A percentile compares a stretch with the other conserved stretches of the same genome.
These are phyloP conservation scores for Prionailurus bengalensis DNA, from an alignment of 2,113 vertebrate species.

Conservation along the genomic window DNA sequence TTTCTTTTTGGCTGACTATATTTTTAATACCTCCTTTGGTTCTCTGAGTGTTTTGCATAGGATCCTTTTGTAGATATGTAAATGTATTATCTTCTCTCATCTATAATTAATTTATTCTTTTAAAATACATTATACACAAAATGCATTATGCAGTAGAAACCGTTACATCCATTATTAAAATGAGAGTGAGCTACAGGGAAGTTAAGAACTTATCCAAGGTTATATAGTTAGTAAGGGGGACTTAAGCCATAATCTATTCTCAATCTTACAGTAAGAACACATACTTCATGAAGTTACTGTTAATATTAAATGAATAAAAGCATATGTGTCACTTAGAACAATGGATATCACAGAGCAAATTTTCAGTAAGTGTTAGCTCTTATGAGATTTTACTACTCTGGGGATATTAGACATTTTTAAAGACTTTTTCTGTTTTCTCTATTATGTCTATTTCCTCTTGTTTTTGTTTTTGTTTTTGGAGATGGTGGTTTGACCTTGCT, in stretches of 20 bases:
- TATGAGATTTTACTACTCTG: slow-evolving; percentile 38
- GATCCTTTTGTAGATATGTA: slow-evolving; percentile 17
- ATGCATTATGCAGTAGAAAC: not conserved
- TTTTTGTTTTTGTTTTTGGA: not conserved
- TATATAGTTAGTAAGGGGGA: not conserved
- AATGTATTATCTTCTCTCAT: not conserved
- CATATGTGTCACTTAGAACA: not conserved
- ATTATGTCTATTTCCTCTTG: not conserved
- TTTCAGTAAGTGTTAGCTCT: not conserved
- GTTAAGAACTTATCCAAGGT: slow-evolving; percentile 22
- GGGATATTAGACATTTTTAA: slow-evolving; percentile 34
- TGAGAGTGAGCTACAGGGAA: not conserved
- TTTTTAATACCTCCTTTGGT: not conserved
- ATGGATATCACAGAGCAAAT: not conserved
- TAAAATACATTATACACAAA: not conserved
- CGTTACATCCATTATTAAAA: not conserved
- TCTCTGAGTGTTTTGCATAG: not conserved
- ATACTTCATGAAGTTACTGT: not conserved
- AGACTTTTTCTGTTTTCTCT: slow-evolving; percentile 36
- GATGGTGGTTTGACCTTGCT: not conserved
- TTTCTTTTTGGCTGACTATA: not conserved
- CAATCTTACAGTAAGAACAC: not conserved
- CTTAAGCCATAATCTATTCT: not conserved
- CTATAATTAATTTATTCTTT: slow-evolving; percentile 9
- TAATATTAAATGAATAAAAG: slow-evolving; percentile 36